phyloP scores from a whole-genome alignment of 2,113 vertebrate genomes.

The Boleophthalmus pectinirostris region DNA sequence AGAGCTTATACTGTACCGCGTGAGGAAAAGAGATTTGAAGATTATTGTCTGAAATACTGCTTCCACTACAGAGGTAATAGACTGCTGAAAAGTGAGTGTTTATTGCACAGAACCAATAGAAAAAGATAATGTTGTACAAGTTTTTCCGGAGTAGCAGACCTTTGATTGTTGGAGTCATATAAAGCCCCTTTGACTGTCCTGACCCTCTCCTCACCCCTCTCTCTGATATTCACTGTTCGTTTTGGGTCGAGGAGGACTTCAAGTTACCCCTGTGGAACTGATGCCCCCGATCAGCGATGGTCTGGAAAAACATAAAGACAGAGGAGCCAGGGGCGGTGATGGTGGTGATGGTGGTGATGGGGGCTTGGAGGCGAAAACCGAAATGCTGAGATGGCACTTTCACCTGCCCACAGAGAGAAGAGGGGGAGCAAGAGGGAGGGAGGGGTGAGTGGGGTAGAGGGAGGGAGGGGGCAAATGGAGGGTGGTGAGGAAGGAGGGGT shows the following conservation, averaged over 20 bases:
- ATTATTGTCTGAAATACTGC: constrained; percentile 42
- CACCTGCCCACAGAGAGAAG: constrained; percentile 44
- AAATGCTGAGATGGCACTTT: constrained; percentile 71
- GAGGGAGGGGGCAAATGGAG: constrained; percentile 40
- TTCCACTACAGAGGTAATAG: constrained; percentile 35
- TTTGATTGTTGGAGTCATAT: constrained; percentile 20
- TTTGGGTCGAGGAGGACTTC: constrained; percentile 42
- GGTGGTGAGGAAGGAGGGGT: constrained; percentile 41
- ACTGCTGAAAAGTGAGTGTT: constrained; percentile 37
- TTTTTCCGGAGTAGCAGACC: constrained; percentile 29
- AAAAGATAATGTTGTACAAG: constrained; percentile 61
- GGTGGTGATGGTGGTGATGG: not conserved
- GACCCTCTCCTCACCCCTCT: constrained; percentile 50
- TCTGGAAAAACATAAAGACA: constrained; percentile 72
- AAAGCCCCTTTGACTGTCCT: constrained; percentile 46
- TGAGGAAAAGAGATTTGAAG: constrained; percentile 12
- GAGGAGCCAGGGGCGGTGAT: constrained; percentile 24
- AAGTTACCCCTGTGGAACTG: constrained; percentile 69
- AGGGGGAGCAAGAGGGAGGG: constrained; percentile 20
- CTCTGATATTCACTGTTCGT: constrained; percentile 15
- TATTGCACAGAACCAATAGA: constrained; percentile 37
- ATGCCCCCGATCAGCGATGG: constrained; percentile 69
- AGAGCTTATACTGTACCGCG: not conserved
- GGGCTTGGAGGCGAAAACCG: constrained; percentile 9
- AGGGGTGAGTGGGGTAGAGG: constrained; percentile 28